phyloP scores from a whole-genome alignment of 2,888 invertebrate genomes.

The Cylloceria caligata region DNA sequence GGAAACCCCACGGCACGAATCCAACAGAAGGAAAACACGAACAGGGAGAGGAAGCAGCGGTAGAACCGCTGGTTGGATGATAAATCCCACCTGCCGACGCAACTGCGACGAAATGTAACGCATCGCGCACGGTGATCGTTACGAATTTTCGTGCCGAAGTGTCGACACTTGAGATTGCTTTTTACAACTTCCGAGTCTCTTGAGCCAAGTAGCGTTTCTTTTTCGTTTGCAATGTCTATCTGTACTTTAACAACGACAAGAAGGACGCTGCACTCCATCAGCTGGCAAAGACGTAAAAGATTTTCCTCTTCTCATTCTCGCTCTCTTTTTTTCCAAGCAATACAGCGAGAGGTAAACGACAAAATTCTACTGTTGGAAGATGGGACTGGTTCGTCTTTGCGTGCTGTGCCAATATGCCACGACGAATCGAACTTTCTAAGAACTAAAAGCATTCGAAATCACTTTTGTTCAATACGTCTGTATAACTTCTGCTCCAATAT shows the following conservation, averaged over 20 bases:
- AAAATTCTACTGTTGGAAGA: neutral
- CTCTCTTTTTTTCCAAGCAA: constrained; percentile 21
- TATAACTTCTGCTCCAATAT: constrained; percentile 4
- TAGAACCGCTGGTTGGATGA: constrained; percentile 73
- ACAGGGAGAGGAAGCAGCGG: constrained; percentile 32
- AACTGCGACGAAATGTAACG: constrained; percentile 71
- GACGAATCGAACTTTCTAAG: neutral
- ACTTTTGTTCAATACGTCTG: neutral
- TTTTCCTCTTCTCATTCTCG: constrained; percentile 21
- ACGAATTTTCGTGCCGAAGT: constrained; percentile 65
- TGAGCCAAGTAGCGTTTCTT: constrained; percentile 15
- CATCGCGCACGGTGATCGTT: constrained; percentile 50
- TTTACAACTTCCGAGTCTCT: constrained; percentile 71
- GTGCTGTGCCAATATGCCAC: neutral
- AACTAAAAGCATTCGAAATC: constrained; percentile 1
- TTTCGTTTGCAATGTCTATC: neutral
- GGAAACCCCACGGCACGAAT: constrained; percentile 3
- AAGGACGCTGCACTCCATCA: constrained; percentile 61
- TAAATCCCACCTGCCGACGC: constrained; percentile 79
- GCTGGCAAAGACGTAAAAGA: constrained; percentile 67
- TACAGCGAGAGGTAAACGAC: constrained; percentile 22
- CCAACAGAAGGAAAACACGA: constrained; percentile 40
- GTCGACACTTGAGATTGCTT: constrained; percentile 75
- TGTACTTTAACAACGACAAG: constrained; percentile 2
- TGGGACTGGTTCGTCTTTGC: neutral